phyloP scores from a whole-genome alignment of 2,888 invertebrate species.

The Platerodrilus igneus region DNA sequence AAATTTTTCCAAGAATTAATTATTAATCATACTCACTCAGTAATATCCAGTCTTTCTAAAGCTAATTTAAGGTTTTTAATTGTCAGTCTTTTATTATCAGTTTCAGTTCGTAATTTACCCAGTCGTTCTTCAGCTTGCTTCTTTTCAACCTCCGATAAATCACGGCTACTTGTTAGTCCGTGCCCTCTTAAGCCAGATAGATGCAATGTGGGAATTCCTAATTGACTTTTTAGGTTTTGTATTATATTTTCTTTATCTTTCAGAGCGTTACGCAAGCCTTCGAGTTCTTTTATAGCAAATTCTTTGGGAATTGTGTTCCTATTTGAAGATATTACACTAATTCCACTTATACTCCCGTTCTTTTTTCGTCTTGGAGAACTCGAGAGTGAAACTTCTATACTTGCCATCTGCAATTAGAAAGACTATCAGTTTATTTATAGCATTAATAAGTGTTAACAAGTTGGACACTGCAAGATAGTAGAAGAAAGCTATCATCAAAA shows the following conservation, averaged over 20 bases:
- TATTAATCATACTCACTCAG: conserved; percentile 63
- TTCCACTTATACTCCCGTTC: conserved; percentile 39
- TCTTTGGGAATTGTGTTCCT: conserved; percentile 44
- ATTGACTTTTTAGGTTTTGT: conserved; percentile 67
- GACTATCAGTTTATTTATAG: no score
- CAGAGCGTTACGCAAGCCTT: conserved; percentile 65
- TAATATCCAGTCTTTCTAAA: conserved; percentile 77
- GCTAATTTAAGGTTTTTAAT: conserved; percentile 78
- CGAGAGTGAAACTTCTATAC: conserved; percentile 74
- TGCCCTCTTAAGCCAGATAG: conserved; percentile 36
- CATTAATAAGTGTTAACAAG: no score
- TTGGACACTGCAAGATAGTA: no score
- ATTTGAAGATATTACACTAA: conserved; percentile 39
- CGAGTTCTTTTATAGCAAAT: conserved; percentile 57
- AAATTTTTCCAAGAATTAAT: no score
- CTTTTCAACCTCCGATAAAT: conserved; percentile 53
- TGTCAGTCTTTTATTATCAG: conserved; percentile 71
- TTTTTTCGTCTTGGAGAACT: conserved; percentile 58
- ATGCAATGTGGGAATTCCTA: conserved; percentile 56
- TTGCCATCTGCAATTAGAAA: conserved; percentile 65
- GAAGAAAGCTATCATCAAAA: no score
- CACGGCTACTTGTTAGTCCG: conserved; percentile 35
- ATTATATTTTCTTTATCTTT: conserved; percentile 80
- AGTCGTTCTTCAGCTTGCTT: conserved; percentile 59
- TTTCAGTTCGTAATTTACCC: conserved; percentile 58